A percentile compares a stretch with the other conserved stretches of the same genome.
These are phyloP conservation scores for Neotragus pygmaeus DNA, from an alignment of 2,113 vertebrate species.

Conservation along the genomic window DNA sequence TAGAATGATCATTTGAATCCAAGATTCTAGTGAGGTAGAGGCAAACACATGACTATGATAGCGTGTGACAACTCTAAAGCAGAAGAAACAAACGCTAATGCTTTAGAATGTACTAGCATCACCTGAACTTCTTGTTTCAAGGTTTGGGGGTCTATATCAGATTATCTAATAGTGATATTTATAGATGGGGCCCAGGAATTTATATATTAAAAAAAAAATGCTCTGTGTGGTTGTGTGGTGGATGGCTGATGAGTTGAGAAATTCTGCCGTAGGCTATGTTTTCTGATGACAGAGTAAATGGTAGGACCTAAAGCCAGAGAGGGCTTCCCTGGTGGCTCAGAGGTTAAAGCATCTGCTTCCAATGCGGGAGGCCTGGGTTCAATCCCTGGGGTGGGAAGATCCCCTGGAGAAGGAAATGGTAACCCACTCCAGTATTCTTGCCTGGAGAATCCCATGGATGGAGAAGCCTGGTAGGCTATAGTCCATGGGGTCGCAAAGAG, in stretches of 20 bases:
- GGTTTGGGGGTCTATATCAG: neutral
- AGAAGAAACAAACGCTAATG: neutral
- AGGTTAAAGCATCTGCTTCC: no score
- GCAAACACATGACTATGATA: neutral
- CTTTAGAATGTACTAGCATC: neutral
- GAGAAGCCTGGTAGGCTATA: no score
- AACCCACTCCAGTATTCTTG: no score
- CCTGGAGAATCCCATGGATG: no score
- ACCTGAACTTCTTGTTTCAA: neutral
- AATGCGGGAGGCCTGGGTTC: no score
- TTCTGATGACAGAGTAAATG: neutral
- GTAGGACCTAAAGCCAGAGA: neutral
- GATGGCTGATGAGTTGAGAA: neutral
- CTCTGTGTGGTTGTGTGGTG: neutral
- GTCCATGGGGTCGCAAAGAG: no score
- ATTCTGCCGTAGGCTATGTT: neutral
- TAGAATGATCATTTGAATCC: neutral
- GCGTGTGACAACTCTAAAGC: neutral
- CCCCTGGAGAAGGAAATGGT: no score
- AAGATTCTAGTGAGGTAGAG: neutral
- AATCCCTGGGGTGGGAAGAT: no score
- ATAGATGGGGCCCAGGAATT: neutral
- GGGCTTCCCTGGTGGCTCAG: no score
- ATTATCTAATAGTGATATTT: neutral
- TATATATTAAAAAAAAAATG: neutral